Percentiles rank a stretch among this genome's conserved stretches.
Evolutionary conservation across 1,140 invertebrate species (phyloP).

Genomic region (Lanistes nyassanus): DNA sequence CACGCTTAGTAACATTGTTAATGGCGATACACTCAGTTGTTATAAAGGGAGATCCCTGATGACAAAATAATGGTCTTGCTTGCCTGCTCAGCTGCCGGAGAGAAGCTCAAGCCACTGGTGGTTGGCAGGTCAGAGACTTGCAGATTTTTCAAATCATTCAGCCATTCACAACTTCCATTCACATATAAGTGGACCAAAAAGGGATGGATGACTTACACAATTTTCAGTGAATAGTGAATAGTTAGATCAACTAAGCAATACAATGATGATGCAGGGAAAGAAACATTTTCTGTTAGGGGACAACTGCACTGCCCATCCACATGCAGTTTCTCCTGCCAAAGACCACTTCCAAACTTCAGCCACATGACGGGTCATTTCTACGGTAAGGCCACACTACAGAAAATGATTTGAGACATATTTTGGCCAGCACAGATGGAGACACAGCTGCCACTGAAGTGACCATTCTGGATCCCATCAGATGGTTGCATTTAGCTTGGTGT

Average conservation of each 20-base stretch:
- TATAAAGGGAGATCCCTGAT: constrained; percentile 35
- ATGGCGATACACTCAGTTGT: constrained; percentile 31
- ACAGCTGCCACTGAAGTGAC: no score
- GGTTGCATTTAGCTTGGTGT: no score
- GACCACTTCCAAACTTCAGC: constrained; percentile 33
- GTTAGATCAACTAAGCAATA: constrained; percentile 29
- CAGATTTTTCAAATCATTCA: constrained; percentile 42
- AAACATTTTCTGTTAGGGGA: constrained; percentile 43
- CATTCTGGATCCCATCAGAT: no score
- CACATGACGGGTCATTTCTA: constrained; percentile 34
- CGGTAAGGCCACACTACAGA: constrained; percentile 32
- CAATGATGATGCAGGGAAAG: constrained; percentile 21
- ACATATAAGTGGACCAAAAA: constrained; percentile 50
- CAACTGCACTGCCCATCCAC: constrained; percentile 44
- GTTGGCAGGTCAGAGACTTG: constrained; percentile 41
- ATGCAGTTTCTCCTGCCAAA: constrained; percentile 63
- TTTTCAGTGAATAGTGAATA: constrained; percentile 57
- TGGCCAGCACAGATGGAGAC: neutral
- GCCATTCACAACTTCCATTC: constrained; percentile 28
- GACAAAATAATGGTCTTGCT: constrained; percentile 36
- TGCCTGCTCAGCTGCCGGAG: constrained; percentile 37
- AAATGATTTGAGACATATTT: constrained; percentile 15
- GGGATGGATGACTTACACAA: constrained; percentile 68
- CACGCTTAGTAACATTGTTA: constrained; percentile 33
- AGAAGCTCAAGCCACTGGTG: constrained; percentile 43